Evolutionary conservation across 2,113 vertebrate genomes (phyloP).

Genomic region (Melanotaenia duboulayi): DNA sequence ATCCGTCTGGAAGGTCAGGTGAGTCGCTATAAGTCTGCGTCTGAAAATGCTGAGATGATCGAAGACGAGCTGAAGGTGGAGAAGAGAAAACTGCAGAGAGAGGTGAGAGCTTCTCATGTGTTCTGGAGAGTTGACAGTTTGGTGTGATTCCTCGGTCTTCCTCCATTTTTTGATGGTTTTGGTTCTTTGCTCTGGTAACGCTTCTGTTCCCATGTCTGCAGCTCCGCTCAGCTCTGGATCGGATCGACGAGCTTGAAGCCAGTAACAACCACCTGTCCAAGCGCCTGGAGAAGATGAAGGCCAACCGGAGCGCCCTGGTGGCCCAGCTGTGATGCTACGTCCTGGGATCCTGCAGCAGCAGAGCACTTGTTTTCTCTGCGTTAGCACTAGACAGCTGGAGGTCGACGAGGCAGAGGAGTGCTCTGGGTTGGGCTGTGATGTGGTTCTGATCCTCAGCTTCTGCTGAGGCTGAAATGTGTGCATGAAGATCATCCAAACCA

Average conservation of each 20-base stretch:
- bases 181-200: too few relatives aligned
- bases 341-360: neutral
- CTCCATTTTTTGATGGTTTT: neutral
- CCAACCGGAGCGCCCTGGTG: conserved; percentile 89
- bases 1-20: conserved; percentile 93
- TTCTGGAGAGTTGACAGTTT: too few relatives aligned
- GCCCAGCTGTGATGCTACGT: conserved; percentile 82
- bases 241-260: conserved; percentile 90
- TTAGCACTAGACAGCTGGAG: too few relatives aligned
- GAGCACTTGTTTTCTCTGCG: too few relatives aligned
- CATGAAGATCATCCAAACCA: too few relatives aligned
- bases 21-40: conserved; percentile 88
- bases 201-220: conserved; percentile 57
- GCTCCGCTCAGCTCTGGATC: conserved; percentile 92
- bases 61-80: conserved; percentile 97
- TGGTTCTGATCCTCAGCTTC: too few relatives aligned
- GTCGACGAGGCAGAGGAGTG: too few relatives aligned
- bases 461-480: too few relatives aligned
- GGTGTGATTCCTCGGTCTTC: too few relatives aligned
- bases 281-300: conserved; percentile 96
- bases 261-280: conserved; percentile 91
- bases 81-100: conserved; percentile 93
- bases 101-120: conserved; percentile 76
- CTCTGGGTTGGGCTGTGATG: neutral
- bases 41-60: conserved; percentile 90